Conservation (phyloP, 1,140 invertebrate genomes). For the Centruroides vittatus region DNA sequence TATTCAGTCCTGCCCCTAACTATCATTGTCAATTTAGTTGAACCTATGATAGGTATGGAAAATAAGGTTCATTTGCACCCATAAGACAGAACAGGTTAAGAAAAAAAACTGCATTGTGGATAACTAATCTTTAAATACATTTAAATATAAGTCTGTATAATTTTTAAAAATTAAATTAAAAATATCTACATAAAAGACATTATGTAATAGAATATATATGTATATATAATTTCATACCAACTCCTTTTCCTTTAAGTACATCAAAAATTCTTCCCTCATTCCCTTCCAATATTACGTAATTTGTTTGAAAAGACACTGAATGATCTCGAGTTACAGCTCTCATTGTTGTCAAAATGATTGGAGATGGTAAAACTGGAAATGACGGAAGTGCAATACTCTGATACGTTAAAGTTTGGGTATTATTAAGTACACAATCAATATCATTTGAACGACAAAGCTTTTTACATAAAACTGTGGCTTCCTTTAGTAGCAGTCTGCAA, state of each 20-base stretch:
- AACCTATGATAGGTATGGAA: too few relatives aligned
- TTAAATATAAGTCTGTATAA: too few relatives aligned
- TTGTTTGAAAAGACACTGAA: background rate
- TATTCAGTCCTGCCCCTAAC: too few relatives aligned
- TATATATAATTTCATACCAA: constrained; percentile 7
- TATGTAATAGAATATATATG: too few relatives aligned
- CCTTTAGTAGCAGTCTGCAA: background rate
- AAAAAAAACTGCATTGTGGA: too few relatives aligned
- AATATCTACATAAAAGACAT: too few relatives aligned
- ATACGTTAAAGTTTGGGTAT: constrained; percentile 27
- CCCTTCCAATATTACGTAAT: constrained; percentile 4
- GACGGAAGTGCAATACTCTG: constrained; percentile 27
- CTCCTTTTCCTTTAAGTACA: constrained; percentile 13
- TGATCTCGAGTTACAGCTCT: background rate
- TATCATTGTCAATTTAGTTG: too few relatives aligned
- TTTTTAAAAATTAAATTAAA: too few relatives aligned
- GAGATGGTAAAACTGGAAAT: constrained; percentile 17
- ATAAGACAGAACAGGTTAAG: too few relatives aligned
- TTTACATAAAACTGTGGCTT: constrained; percentile 24
- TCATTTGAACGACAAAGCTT: constrained; percentile 22
- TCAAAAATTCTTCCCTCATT: constrained; percentile 7
- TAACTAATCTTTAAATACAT: too few relatives aligned
- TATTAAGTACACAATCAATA: constrained; percentile 24
- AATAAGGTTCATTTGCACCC: too few relatives aligned
- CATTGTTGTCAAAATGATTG: constrained; percentile 13